phyloP scores from a whole-genome alignment of 2,797 vertebrate species.

The Serranus cabrilla region DNA sequence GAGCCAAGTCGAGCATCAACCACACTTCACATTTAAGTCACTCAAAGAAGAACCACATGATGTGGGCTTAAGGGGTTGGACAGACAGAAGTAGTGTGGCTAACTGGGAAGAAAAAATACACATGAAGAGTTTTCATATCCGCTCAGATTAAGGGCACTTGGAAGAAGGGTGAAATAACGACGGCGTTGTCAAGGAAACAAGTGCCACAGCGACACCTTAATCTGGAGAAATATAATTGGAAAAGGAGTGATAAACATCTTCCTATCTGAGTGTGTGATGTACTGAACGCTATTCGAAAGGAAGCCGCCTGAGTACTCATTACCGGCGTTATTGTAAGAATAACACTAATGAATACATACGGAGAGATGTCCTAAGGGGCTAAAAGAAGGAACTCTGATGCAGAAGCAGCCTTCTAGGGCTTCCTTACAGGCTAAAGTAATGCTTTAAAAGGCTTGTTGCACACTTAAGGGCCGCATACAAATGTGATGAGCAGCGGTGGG shows the following conservation, averaged over 20 bases:
- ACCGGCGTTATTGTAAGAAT: constrained; percentile 73
- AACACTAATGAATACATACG: constrained; percentile 75
- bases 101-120: constrained; percentile 52
- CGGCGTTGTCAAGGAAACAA: constrained; percentile 86
- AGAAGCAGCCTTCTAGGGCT: constrained; percentile 42
- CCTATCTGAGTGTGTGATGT: constrained; percentile 74
- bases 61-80: constrained; percentile 63
- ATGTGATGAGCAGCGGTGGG: constrained; percentile 47
- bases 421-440: constrained; percentile 36
- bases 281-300: constrained; percentile 61
- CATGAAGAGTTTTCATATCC: constrained; percentile 80
- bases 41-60: constrained; percentile 55
- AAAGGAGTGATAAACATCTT: constrained; percentile 83
- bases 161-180: constrained; percentile 76
- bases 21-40: constrained; percentile 54
- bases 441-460: constrained; percentile 48
- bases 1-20: constrained; percentile 41
- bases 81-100: constrained; percentile 46
- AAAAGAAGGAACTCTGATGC: constrained; percentile 40
- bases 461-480: constrained; percentile 2
- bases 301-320: constrained; percentile 75
- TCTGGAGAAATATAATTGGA: constrained; percentile 86
- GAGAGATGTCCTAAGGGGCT: constrained; percentile 51
- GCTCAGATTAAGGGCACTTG: constrained; percentile 77
- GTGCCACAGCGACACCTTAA: constrained; percentile 82